These are phyloP conservation scores for Rhagologus leucostigma DNA, from an alignment of 2,113 vertebrate species.

Conservation along the genomic window DNA sequence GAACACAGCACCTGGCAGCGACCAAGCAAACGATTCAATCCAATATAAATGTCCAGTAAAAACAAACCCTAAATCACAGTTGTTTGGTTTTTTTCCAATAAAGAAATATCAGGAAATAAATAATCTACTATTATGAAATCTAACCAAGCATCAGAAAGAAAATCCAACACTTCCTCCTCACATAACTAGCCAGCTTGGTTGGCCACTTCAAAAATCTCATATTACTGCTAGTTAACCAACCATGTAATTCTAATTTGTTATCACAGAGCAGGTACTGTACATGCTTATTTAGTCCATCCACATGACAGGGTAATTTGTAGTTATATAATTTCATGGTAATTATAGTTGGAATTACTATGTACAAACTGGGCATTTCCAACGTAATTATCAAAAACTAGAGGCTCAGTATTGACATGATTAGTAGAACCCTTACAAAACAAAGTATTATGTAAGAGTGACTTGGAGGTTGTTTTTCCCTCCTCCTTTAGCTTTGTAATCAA, in stretches of 20 bases:
- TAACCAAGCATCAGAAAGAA: not conserved
- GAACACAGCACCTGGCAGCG: not conserved
- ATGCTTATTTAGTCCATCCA: slow-evolving; percentile 66
- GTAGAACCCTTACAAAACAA: slow-evolving; percentile 24
- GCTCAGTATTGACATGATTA: slow-evolving; percentile 21
- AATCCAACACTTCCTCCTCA: not conserved
- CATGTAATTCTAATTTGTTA: slow-evolving; percentile 57
- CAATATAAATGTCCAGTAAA: not conserved
- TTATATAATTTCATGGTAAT: slow-evolving; percentile 72
- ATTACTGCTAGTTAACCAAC: slow-evolving; percentile 55
- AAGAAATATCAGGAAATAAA: not conserved
- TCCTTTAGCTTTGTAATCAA: not conserved
- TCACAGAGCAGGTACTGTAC: slow-evolving; percentile 59
- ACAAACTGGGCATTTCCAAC: slow-evolving; percentile 53
- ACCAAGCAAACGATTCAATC: not conserved
- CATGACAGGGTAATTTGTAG: slow-evolving; percentile 66
- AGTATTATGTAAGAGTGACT: slow-evolving; percentile 31
- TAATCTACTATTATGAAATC: not conserved
- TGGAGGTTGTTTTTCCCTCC: not conserved
- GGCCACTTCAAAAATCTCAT: slow-evolving; percentile 42
- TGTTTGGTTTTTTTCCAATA: not conserved
- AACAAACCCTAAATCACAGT: not conserved
- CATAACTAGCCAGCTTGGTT: not conserved
- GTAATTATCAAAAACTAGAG: slow-evolving; percentile 58
- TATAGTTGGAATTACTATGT: slow-evolving; percentile 53